Percentiles rank a stretch among this genome's conserved stretches.
Evolutionary conservation across 2,888 invertebrate genomes (phyloP).

Genomic region (Papilio elwesi): DNA sequence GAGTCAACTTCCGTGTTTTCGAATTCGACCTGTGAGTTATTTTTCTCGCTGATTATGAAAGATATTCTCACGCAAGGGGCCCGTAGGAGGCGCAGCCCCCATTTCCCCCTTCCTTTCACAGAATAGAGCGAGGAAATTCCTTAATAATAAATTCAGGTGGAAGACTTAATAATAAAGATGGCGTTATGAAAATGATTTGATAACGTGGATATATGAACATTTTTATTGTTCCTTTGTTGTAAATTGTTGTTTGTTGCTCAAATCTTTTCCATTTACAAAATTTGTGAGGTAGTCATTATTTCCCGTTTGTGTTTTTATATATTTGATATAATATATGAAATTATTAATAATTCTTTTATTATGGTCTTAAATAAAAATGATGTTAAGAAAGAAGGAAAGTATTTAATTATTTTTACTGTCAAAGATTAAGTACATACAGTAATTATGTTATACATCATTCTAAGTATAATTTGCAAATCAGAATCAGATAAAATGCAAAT

Average conservation of each 20-base stretch:
- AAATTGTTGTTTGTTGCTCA: constrained; percentile 21
- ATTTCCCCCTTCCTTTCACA: not conserved
- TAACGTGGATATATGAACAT: constrained; percentile 42
- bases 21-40: constrained; percentile 11
- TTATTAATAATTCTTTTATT: not conserved
- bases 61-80: constrained; percentile 22
- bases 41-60: constrained; percentile 30
- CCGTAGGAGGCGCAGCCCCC: not conserved
- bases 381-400: too few relatives aligned
- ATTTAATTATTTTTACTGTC: not conserved
- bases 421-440: too few relatives aligned
- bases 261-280: constrained; percentile 3
- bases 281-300: not conserved
- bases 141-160: constrained; percentile 38
- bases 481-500: too few relatives aligned
- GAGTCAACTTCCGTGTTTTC: constrained; percentile 16
- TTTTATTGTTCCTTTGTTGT: constrained; percentile 29
- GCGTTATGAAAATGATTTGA: constrained; percentile 37
- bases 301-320: not conserved
- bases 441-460: too few relatives aligned
- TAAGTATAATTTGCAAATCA: too few relatives aligned
- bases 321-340: not conserved
- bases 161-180: constrained; percentile 36
- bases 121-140: constrained; percentile 33
- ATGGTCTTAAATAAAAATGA: too few relatives aligned